Percentiles rank a stretch among this genome's conserved stretches.
These are phyloP conservation scores for Lacanobia oleracea DNA, from an alignment of 2,888 invertebrate species.

Conservation along the genomic window DNA sequence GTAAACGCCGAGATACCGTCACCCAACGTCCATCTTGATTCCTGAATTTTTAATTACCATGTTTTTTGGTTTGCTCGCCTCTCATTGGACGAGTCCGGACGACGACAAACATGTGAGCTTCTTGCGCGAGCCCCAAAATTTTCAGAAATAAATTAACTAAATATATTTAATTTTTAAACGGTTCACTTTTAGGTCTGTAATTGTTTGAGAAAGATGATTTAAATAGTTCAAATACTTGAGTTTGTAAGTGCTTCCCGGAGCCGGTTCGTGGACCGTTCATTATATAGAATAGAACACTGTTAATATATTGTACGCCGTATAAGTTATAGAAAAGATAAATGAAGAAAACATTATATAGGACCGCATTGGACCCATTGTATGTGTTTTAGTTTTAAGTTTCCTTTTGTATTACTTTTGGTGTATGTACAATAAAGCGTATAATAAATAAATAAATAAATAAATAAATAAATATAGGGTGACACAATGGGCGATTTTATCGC, in stretches of 20 bases:
- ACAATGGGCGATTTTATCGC: too few species aligned
- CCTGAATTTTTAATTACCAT: slow-evolving; percentile 66
- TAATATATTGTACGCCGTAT: too few species aligned
- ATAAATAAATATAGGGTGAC: too few species aligned
- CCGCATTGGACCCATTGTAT: too few species aligned
- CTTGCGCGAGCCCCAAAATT: slow-evolving; percentile 43
- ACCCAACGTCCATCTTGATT: slow-evolving; percentile 63
- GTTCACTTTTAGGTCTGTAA: slow-evolving; percentile 24
- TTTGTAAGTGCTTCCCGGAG: not conserved
- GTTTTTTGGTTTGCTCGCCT: slow-evolving; percentile 60
- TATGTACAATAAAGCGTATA: too few species aligned
- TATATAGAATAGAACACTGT: too few species aligned
- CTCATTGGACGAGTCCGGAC: slow-evolving; percentile 61
- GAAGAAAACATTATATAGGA: too few species aligned
- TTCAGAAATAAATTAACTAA: slow-evolving; percentile 63
- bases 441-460: too few species aligned
- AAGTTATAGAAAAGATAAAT: too few species aligned
- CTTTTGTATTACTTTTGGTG: too few species aligned
- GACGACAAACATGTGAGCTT: slow-evolving; percentile 52
- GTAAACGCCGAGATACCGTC: not conserved
- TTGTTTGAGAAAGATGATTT: slow-evolving; percentile 47
- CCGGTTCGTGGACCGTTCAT: too few species aligned
- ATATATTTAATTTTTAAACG: slow-evolving; percentile 63
- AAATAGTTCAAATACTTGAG: slow-evolving; percentile 10
- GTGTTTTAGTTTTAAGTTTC: too few species aligned